phyloP scores from a whole-genome alignment of 1,140 invertebrate species.

The Mamestra configurata region DNA sequence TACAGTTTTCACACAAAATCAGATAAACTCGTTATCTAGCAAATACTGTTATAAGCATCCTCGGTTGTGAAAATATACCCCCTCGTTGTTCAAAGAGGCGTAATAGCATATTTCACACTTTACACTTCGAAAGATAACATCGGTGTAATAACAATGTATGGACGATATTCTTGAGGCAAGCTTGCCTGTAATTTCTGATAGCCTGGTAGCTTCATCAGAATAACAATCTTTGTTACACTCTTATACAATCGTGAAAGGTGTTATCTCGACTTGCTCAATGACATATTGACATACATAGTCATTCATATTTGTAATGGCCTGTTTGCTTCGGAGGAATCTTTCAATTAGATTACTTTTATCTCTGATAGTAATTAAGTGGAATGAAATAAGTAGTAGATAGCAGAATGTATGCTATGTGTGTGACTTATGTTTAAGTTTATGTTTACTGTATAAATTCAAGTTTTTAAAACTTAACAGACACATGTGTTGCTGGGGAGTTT shows the following conservation, averaged over 20 bases:
- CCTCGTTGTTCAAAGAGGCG: not conserved
- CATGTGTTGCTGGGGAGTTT: no score
- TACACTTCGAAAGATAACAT: slow-evolving; percentile 3
- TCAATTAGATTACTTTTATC: not conserved
- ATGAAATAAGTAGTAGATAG: not conserved
- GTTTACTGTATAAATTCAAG: no score
- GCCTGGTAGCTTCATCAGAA: not conserved
- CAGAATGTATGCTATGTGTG: not conserved
- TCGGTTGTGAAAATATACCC: slow-evolving; percentile 7
- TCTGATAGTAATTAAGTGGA: not conserved
- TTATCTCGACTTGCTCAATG: not conserved
- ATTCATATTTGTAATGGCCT: slow-evolving; percentile 1
- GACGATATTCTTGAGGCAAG: not conserved
- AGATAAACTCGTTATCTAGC: slow-evolving; percentile 21
- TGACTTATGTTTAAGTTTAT: no score
- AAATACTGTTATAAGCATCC: slow-evolving; percentile 12
- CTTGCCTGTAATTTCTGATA: not conserved
- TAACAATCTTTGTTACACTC: slow-evolving; percentile 1
- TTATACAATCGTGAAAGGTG: slow-evolving; percentile 20
- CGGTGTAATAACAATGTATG: slow-evolving; percentile 18
- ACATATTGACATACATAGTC: slow-evolving; percentile 12
- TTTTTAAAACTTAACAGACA: no score
- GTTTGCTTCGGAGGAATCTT: not conserved
- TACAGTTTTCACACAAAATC: not conserved
- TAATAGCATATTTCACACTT: slow-evolving; percentile 37